Conservation (phyloP, 2,113 vertebrate genomes). For the Apus apus region DNA sequence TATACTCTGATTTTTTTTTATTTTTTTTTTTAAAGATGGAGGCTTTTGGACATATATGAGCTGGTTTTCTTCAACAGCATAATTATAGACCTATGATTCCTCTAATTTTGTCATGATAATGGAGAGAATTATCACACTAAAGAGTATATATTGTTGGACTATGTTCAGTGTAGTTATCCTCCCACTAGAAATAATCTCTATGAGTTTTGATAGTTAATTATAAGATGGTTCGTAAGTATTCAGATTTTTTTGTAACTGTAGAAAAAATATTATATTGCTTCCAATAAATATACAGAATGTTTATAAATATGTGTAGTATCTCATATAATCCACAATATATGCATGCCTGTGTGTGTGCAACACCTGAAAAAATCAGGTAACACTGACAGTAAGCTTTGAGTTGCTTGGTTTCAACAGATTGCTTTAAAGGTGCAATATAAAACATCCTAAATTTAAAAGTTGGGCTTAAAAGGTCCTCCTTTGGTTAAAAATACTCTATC, state of each 20-base stretch:
- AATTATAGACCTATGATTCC: conserved; percentile 36
- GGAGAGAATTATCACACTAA: neutral
- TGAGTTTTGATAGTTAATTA: neutral
- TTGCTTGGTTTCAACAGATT: neutral
- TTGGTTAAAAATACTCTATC: neutral
- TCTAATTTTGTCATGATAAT: conserved; percentile 25
- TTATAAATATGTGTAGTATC: neutral
- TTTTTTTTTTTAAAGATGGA: neutral
- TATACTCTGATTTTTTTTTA: neutral
- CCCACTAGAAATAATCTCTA: neutral
- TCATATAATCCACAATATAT: neutral
- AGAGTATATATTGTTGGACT: neutral
- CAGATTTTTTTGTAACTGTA: neutral
- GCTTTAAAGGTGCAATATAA: neutral
- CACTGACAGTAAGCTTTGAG: neutral
- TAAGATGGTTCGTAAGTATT: neutral
- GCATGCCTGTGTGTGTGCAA: fast-evolving
- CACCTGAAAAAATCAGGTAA: neutral
- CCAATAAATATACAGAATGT: neutral
- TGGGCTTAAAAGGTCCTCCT: neutral
- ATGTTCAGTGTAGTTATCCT: neutral
- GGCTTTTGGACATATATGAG: neutral
- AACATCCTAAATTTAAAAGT: neutral
- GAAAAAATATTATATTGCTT: neutral
- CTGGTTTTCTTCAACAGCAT: neutral